Evolutionary conservation across 1,140 invertebrate species (phyloP), one percentile per base, ranked within the genome.

Genomic region (Phthorimaea operculella): DNA sequence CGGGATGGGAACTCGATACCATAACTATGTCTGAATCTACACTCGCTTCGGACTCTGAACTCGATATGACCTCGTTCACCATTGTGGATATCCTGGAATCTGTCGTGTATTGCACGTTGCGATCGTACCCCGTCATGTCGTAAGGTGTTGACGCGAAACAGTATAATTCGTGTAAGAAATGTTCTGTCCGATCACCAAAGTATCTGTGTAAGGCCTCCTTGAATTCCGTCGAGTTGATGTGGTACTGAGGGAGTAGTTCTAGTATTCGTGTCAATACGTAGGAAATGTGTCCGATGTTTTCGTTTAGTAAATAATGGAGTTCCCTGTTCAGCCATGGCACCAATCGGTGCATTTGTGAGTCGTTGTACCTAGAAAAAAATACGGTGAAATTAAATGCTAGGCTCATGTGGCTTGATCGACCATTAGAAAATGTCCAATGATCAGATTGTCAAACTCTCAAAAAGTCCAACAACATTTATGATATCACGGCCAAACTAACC

Each of bases 151-250:
- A 89, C 39, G 96, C 94, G 87, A 94, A 98, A 74, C 90, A 91
- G 60, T 92, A 91, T 57, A 98, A 89, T 75, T 98, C 96, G 68
- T 97, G 95, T 36, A 95, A 87, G 81, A 98, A 98, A 75, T 96
- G 94, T 57, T 90, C 88, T 0, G 91, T 91, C 55, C 89, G 87
- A 12, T 81, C 75, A 12, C 88, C 87, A 33, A 92, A 85, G 68
- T 89, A 90, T 3, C 87, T 77, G 1, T 82, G 73, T 14, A 94
- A 66, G 0, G 87, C 68, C 33, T 88, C 87, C 16, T 88, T 88
- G 79, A 98, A 96, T 66, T 90, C 88, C 6, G 83, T 66, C 50
- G 93, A 94, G 52, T 89, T 87, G 57, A 98, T 95, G 60, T 92
- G 88, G 71, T 90, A 89, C 50, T 86, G 79, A 11, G 87, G 87